A percentile compares a stretch with the other conserved stretches of the same genome.
Evolutionary conservation across 37 sponge, comb jelly and placozoan species (phyloP).

Genomic region (Crambe crambe): DNA sequence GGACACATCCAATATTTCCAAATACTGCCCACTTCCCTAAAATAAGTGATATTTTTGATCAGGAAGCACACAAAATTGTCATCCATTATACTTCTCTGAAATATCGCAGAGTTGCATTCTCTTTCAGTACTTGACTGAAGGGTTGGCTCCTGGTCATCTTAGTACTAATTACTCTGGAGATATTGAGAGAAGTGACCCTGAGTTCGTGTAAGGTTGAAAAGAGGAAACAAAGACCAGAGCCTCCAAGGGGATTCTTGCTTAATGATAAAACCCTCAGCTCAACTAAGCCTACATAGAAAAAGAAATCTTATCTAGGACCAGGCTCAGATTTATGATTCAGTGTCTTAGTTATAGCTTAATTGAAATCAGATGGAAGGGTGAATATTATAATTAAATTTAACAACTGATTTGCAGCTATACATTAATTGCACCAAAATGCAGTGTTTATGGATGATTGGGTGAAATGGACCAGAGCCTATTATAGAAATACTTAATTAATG

Average conservation of each 20-base stretch:
- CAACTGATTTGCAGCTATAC: no score
- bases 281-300: not conserved
- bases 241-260: not conserved
- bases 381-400: no score
- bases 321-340: no score
- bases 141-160: not conserved
- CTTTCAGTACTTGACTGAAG: not conserved
- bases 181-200: not conserved
- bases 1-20: conserved; percentile 31
- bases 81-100: not conserved
- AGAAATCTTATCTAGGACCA: no score
- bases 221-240: not conserved
- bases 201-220: not conserved
- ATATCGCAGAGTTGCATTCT: not conserved
- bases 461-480: no score
- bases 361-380: no score
- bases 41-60: conserved; percentile 5
- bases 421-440: no score
- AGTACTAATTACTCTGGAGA: not conserved
- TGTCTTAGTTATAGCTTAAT: no score
- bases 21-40: not conserved
- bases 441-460: no score
- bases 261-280: not conserved
- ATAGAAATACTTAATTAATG: no score
- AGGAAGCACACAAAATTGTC: not conserved